These are phyloP conservation scores for Cheilosia impressa DNA, from an alignment of 2,888 invertebrate genomes.

Conservation along the genomic window DNA sequence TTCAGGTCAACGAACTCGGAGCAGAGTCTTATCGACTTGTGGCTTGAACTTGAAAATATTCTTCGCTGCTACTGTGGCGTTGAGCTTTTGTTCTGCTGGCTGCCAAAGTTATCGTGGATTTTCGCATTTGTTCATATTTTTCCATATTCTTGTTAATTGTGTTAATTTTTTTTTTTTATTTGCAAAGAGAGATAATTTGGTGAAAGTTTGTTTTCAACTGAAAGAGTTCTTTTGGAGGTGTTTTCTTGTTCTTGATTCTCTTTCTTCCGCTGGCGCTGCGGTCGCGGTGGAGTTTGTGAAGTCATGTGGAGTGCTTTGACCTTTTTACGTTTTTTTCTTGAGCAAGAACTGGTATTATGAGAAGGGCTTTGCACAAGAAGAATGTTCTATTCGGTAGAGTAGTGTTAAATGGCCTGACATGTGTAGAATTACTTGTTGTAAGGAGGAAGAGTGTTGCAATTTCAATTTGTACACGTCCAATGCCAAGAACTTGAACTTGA, in stretches of 20 bases:
- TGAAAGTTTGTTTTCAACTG: constrained; percentile 68
- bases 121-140: constrained; percentile 6
- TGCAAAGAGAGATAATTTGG: constrained; percentile 69
- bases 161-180: constrained; percentile 38
- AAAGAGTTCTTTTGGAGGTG: constrained; percentile 59
- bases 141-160: constrained; percentile 53
- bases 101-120: constrained; percentile 20
- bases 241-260: constrained; percentile 49
- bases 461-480: no score
- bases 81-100: constrained; percentile 30
- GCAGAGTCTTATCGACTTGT: constrained; percentile 41
- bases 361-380: constrained; percentile 14
- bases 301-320: constrained; percentile 66
- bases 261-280: constrained; percentile 15
- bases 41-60: constrained; percentile 70
- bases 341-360: constrained; percentile 29
- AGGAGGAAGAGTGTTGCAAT: no score
- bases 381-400: not conserved
- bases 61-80: not conserved
- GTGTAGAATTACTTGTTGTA: not conserved
- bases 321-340: constrained; percentile 52
- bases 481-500: no score
- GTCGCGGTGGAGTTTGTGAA: constrained; percentile 17
- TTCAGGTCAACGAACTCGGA: constrained; percentile 59
- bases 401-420: not conserved